Conservation (phyloP, 2,888 invertebrate species). For the Slavum lentiscoides region DNA sequence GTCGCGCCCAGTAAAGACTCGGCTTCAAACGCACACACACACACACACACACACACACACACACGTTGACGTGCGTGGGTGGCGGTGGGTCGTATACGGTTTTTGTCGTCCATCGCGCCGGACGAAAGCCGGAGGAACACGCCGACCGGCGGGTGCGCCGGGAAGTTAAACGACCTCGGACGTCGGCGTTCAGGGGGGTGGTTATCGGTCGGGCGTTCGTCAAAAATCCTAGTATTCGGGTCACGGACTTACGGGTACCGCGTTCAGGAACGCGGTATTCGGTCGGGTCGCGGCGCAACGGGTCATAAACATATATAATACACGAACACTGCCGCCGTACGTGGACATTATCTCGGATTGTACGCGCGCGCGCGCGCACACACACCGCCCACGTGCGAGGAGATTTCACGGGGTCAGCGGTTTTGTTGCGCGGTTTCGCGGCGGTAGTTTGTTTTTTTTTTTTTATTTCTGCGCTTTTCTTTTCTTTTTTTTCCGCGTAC, state of each 20-base stretch:
- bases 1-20: not conserved
- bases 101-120: not conserved
- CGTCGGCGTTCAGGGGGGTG: no score
- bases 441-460: not conserved
- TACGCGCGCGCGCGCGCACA: not conserved
- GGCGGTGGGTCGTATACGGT: not conserved
- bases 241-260: not conserved
- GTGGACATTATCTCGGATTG: constrained; percentile 6
- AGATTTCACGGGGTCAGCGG: constrained; percentile 30
- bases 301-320: no score
- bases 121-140: not conserved
- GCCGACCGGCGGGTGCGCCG: no score
- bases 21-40: not conserved
- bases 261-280: no score
- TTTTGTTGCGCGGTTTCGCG: constrained; percentile 11
- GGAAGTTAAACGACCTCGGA: constrained; percentile 5
- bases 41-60: no score
- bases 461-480: not conserved
- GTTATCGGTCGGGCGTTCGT: not conserved
- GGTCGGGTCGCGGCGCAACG: not conserved
- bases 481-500: no score
- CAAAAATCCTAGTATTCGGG: constrained; percentile 19
- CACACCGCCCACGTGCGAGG: not conserved
- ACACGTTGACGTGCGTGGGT: no score
- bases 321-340: not conserved